phyloP scores from a whole-genome alignment of 1,140 invertebrate species.

The Drosophila bocki region DNA sequence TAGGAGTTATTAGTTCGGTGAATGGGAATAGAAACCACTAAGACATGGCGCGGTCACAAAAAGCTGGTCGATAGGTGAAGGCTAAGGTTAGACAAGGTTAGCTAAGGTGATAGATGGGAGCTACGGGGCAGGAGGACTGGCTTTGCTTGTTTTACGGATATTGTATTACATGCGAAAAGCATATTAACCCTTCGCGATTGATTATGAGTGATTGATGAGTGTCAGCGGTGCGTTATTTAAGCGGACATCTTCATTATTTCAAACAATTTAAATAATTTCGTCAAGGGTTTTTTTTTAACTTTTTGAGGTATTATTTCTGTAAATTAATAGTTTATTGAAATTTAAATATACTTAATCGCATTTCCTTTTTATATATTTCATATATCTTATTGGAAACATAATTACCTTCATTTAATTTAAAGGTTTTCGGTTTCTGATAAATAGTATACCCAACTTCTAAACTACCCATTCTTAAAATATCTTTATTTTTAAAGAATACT shows the following conservation, averaged over 20 bases:
- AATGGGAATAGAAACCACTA: slow-evolving; percentile 14
- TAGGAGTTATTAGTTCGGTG: slow-evolving; percentile 63
- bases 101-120: slow-evolving; percentile 21
- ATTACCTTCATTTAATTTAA: background rate
- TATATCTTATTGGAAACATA: too few relatives aligned
- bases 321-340: background rate
- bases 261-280: background rate
- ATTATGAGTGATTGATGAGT: slow-evolving; percentile 24
- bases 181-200: slow-evolving; percentile 20
- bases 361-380: background rate
- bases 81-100: slow-evolving; percentile 58
- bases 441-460: background rate
- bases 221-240: background rate
- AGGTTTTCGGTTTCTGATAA: background rate
- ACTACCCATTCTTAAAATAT: background rate
- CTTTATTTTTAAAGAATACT: too few relatives aligned
- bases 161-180: slow-evolving; percentile 30
- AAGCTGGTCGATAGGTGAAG: slow-evolving; percentile 44
- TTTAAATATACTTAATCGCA: background rate
- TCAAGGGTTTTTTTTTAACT: background rate
- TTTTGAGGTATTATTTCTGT: background rate
- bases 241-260: background rate
- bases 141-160: background rate
- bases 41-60: slow-evolving; percentile 29
- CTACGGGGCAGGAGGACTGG: background rate